Conservation (phyloP, 1,140 invertebrate genomes). For the Bombus difficillimus region DNA sequence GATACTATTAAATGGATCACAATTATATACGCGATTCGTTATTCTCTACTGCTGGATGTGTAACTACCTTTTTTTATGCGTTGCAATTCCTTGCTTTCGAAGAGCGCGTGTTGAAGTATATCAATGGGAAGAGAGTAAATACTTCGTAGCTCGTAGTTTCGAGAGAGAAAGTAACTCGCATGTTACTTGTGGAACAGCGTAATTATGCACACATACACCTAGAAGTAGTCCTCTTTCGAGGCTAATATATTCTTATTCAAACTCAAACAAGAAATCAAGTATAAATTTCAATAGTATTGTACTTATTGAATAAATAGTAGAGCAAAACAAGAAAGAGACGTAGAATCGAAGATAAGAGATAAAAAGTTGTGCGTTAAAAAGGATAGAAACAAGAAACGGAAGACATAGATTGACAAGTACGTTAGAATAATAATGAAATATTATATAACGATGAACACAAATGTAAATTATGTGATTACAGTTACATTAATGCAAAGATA, state of each 20-base stretch:
- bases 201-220: neutral
- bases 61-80: neutral
- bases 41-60: too few species aligned
- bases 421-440: neutral
- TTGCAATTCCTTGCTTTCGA: neutral
- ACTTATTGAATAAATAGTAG: too few species aligned
- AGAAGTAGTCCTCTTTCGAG: neutral
- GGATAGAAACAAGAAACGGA: rapidly evolving
- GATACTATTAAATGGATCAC: neutral
- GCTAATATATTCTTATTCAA: neutral
- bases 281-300: too few species aligned
- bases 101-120: neutral
- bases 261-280: neutral
- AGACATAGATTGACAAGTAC: neutral
- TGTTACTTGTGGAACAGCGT: neutral
- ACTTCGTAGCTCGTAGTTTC: conserved; percentile 38
- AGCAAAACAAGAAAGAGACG: neutral
- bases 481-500: neutral
- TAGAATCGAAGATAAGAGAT: neutral
- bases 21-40: neutral
- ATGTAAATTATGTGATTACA: too few species aligned
- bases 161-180: conserved; percentile 52
- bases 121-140: conserved; percentile 30
- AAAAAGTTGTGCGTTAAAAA: neutral
- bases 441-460: neutral